Evolutionary conservation across 2,888 invertebrate genomes (phyloP), one percentile per base, ranked within the genome.

Genomic region (Scelioninae gen. 1): DNA sequence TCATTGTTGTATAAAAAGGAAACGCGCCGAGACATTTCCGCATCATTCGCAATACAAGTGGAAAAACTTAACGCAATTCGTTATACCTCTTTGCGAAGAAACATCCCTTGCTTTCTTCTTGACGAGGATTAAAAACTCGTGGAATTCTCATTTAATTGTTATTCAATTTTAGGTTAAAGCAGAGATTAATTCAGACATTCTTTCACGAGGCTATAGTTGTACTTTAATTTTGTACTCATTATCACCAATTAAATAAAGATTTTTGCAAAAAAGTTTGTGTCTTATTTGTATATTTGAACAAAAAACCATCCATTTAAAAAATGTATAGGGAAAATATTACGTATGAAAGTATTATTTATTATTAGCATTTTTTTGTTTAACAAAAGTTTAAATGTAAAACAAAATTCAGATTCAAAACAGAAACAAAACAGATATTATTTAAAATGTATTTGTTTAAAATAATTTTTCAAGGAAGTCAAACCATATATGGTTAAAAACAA

Each of bases 141-240:
- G 56, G 38, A 15, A 58, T 63, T 49, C 40, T 62, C 45, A 45
- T 15, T 34, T 55, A 43, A 55, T 56, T 40, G 78, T 71, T 77
- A 56, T 40, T 47, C 62, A 69, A 51, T 45, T 6, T 60, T 60
- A 40, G 58, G 23, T 51, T 43, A 49, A 71, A 51, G 40, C 56
- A 63, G 58, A 56, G 29, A 71, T 71, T 62, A 68, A 45, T 60
- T 45, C 13, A 31, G 34, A 55, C 58, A 66, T 63, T 47, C 7
- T 47, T 78, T 47, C 40, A 69, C 51, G 69, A 78, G 69, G 71
- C 65, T 79, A n/a, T n/a, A 65, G 65, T 56, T 56, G 40, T 65
- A 78, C 32, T 47, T 65, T 1, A 32, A 62, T 77, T 77, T 68
- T 78, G 45, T 77, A 75, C 72, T 49, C 49, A 75, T 60, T 66